Base-by-base conservation (phyloP, 2,888 invertebrate genomes). In the Apocheima hispidaria region DNA sequence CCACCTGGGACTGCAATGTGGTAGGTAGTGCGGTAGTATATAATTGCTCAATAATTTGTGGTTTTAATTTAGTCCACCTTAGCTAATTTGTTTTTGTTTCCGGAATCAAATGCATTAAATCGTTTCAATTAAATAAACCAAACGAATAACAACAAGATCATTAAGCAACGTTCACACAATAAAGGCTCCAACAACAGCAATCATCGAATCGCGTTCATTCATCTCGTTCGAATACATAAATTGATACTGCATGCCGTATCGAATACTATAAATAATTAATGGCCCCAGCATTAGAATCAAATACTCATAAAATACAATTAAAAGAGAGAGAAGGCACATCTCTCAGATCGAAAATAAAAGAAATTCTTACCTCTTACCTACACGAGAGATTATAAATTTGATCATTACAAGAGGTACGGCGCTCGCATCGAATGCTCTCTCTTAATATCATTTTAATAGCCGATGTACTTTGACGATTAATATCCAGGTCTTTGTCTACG, bases 281-380 rank as follows among this genome's bases (percentile, higher is more conserved):
- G 89, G 90, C 80, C 86, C 82, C 75, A 59, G 85, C 85, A 92
- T 92, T 92, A 92, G 92, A 93, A 93, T 93, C 92, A 92, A 92
- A 92, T 90, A 89, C 90, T 90, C 92, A 92, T 92, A 92, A 93
- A 93, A 92, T 91, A 93, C 92, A 93, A 92, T 93, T 91, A 92
- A 92, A 91, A 90, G 88, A 82, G 83, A 88, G 85, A 89, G 87
- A 88, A 84, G 83, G 82, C 83, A 87, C 84, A 88, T 86, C 83
- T 87, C 81, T 78, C 75, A 79, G 84, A 57, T 56, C 81, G 78
- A 90, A 90, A 91, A 91, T 87, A 90, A 91, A 89, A 88, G 84
- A 90, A 83, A 70, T 78, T 75, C 75, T 79, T 84, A 55, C 54
- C 57, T 51, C 83, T 86, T 90, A 91, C 90, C 90, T 88, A 90